A percentile compares a stretch with the other conserved stretches of the same genome.
These are phyloP conservation scores for Graphium colonna DNA, from an alignment of 2,888 invertebrate genomes.

Conservation along the genomic window DNA sequence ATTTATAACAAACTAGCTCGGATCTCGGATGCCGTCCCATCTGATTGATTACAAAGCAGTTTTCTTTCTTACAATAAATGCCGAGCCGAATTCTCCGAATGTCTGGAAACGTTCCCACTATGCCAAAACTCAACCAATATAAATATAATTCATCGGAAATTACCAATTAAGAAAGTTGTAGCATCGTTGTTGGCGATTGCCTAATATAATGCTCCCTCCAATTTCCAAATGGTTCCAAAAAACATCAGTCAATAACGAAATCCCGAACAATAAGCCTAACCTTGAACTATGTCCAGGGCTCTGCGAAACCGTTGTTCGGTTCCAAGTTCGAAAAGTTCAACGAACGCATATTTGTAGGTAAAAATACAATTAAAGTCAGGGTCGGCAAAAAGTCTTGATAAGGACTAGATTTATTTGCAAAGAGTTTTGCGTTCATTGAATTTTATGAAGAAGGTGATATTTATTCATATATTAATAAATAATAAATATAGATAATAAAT, in stretches of 20 bases:
- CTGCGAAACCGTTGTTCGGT: slow-evolving; percentile 42
- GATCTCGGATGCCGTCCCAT: too few relatives aligned
- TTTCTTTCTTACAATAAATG: too few relatives aligned
- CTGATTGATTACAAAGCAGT: too few relatives aligned
- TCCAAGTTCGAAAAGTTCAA: slow-evolving; percentile 51
- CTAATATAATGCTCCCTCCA: slow-evolving; percentile 28
- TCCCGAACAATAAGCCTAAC: slow-evolving; percentile 52
- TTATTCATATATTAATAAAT: too few relatives aligned
- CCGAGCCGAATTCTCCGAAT: neutral
- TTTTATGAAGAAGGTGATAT: too few relatives aligned
- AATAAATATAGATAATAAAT: too few relatives aligned
- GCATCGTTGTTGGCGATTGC: slow-evolving; percentile 49
- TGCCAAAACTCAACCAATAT: neutral
- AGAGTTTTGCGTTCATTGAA: too few relatives aligned
- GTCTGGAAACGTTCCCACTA: neutral
- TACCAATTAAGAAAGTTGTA: slow-evolving; percentile 34
- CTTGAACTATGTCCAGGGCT: slow-evolving; percentile 51
- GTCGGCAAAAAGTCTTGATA: slow-evolving; percentile 40
- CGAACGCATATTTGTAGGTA: slow-evolving; percentile 46
- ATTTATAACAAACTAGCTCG: too few relatives aligned
- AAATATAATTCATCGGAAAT: slow-evolving; percentile 13
- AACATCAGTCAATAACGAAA: slow-evolving; percentile 46
- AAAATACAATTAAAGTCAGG: slow-evolving; percentile 63
- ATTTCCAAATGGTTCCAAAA: slow-evolving; percentile 47
- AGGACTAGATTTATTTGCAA: slow-evolving; percentile 1